A percentile compares a stretch with the other conserved stretches of the same genome.
Evolutionary conservation across 2,888 invertebrate genomes (phyloP).

Genomic region (Melanostoma scalare): DNA sequence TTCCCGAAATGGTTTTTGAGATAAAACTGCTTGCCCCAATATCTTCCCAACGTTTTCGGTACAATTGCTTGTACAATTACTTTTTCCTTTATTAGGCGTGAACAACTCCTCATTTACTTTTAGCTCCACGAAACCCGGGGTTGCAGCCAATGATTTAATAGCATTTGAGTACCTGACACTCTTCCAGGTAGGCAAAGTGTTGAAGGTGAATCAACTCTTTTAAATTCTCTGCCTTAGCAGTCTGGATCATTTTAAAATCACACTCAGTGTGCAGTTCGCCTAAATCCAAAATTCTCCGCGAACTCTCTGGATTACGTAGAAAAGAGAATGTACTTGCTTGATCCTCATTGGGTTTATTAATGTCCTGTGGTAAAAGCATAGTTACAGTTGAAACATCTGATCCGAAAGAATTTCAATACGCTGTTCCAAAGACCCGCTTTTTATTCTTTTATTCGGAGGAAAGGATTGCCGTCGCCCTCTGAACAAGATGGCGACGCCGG

Average conservation of each 20-base stretch:
- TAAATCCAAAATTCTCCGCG: slow-evolving; percentile 11
- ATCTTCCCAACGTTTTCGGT: slow-evolving; percentile 18
- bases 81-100: slow-evolving; percentile 19
- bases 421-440: slow-evolving; percentile 2
- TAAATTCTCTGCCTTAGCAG: slow-evolving; percentile 6
- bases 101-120: slow-evolving; percentile 21
- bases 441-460: slow-evolving; percentile 12
- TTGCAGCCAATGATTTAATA: slow-evolving; percentile 8
- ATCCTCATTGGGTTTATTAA: background rate
- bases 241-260: slow-evolving; percentile 1
- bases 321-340: slow-evolving; percentile 18
- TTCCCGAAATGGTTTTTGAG: slow-evolving; percentile 13
- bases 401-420: background rate
- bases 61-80: no score
- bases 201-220: background rate
- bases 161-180: slow-evolving; percentile 38
- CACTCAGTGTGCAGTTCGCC: slow-evolving; percentile 11
- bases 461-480: background rate
- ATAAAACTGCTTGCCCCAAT: slow-evolving; percentile 24
- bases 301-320: slow-evolving; percentile 15
- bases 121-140: slow-evolving; percentile 26
- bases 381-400: background rate
- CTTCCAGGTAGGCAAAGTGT: slow-evolving; percentile 16
- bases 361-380: background rate
- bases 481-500: background rate